Base-by-base conservation (phyloP, 2,797 vertebrate species). In the Menidia menidia region DNA sequence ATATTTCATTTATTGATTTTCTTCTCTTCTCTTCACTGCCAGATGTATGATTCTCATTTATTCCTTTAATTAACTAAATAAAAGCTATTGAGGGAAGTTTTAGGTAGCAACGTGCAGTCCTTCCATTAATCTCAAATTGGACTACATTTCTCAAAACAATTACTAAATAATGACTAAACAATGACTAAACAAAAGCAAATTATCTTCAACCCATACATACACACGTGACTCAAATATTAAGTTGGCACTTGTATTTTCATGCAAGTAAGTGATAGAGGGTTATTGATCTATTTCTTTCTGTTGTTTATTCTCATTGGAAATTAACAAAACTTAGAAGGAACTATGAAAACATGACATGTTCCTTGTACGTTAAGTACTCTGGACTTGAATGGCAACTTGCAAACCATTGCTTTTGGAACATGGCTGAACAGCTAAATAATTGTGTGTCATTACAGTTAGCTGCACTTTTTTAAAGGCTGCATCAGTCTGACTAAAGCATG, bases 61-160 rank as follows among this genome's bases (percentile, higher is more conserved):
- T 87, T 86, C 53, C 60, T 62, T 65, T 83, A 75, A 72, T 62
- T 77, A 71, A 48, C 25, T 63, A 78, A 87, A 89, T 84, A 77
- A 85, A 85, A 82, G 73, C 72, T 56, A 14, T 10, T 72, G 79
- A 68, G n/a, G 35, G 50, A 47, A 62, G 65, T 74, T 74, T 71
- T 74, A 75, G 81, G 75, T 71, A 58, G 79, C 60, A 73, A 84
- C 83, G 89, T 89, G 71, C 64, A 91, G 88, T 80, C 75, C 73
- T 73, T 88, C 78, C 72, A 87, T 84, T 91, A 81, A 89, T 76
- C 72, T 85, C 25, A 78, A 81, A 91, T 86, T 87, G 78, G 88
- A 82, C 77, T 83, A 72, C 70, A 65, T 74, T 79, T 78, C 66
- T 45, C 62, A 39, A 39, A 39, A 39, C 35, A 82, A 78, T 67